These are phyloP conservation scores for Cyclargus thomasi DNA, from an alignment of 1,140 invertebrate genomes.

Conservation along the genomic window DNA sequence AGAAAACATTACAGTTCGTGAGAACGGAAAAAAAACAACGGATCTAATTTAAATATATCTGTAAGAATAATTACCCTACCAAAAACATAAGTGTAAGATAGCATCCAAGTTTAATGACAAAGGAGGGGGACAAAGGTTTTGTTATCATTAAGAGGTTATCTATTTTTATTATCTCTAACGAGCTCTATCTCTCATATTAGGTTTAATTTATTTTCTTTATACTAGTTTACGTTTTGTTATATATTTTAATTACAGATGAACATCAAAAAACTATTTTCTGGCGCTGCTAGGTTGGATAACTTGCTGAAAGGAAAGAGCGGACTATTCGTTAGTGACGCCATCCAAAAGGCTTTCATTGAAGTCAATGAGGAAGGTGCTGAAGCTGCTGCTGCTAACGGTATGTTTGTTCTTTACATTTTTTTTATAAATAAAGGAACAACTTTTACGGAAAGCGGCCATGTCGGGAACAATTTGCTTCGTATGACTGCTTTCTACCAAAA, in stretches of 20 bases:
- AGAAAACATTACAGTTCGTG: too few relatives aligned
- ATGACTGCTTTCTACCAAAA: too few relatives aligned
- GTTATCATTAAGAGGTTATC: too few relatives aligned
- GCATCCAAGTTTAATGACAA: too few relatives aligned
- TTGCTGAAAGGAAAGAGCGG: slow-evolving; percentile 33
- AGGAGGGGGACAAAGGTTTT: too few relatives aligned
- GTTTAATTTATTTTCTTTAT: not conserved
- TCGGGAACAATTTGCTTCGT: too few relatives aligned
- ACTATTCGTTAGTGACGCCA: slow-evolving; percentile 43
- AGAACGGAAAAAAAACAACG: too few relatives aligned
- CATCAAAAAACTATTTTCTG: slow-evolving; percentile 40
- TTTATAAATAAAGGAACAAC: not conserved
- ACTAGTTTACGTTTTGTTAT: not conserved
- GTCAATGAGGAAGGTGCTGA: slow-evolving; percentile 57
- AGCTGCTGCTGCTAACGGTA: slow-evolving; percentile 58
- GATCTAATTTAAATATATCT: too few relatives aligned
- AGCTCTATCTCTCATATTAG: too few relatives aligned
- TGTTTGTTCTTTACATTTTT: slow-evolving; percentile 15
- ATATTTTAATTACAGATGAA: slow-evolving; percentile 41
- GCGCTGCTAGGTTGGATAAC: slow-evolving; percentile 39
- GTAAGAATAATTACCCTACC: too few relatives aligned
- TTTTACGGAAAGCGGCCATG: too few relatives aligned
- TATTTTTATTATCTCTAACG: too few relatives aligned
- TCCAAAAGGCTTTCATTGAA: slow-evolving; percentile 62
- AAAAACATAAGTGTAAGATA: not conserved